These are phyloP conservation scores for Orientallactaga bullata DNA, from an alignment of 2,113 vertebrate species.

Conservation along the genomic window DNA sequence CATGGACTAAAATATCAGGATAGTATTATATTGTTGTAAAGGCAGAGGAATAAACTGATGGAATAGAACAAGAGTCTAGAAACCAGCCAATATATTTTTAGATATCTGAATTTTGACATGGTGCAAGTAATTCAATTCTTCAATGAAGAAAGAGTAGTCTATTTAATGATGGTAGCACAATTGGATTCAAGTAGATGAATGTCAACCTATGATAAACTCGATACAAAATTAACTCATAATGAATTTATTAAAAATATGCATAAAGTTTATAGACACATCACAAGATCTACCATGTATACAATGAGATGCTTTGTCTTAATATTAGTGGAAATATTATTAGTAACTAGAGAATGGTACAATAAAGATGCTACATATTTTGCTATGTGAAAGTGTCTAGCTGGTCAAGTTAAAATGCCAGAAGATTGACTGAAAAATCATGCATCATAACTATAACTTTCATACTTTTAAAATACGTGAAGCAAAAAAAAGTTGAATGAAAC, in stretches of 20 bases:
- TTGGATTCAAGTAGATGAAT: neutral
- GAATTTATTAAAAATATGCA: neutral
- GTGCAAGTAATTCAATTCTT: neutral
- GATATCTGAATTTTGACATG: slow-evolving; percentile 22
- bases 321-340: neutral
- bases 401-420: neutral
- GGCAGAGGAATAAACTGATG: neutral
- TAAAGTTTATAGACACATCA: neutral
- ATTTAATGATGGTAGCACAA: neutral
- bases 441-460: neutral
- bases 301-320: neutral
- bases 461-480: slow-evolving; percentile 23
- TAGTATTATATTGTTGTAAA: neutral
- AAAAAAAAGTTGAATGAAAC: neutral
- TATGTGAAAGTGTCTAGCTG: too few relatives aligned
- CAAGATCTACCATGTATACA: neutral
- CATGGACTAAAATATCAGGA: neutral
- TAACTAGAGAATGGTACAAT: neutral
- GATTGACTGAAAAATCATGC: neutral
- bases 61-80: neutral
- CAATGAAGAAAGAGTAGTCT: slow-evolving; percentile 4
- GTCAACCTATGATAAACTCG: neutral
- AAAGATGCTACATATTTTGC: neutral
- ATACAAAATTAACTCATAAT: neutral
- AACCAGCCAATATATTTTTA: neutral